These are phyloP conservation scores for Crocuta crocuta DNA, from an alignment of 2,113 vertebrate genomes.

Conservation along the genomic window DNA sequence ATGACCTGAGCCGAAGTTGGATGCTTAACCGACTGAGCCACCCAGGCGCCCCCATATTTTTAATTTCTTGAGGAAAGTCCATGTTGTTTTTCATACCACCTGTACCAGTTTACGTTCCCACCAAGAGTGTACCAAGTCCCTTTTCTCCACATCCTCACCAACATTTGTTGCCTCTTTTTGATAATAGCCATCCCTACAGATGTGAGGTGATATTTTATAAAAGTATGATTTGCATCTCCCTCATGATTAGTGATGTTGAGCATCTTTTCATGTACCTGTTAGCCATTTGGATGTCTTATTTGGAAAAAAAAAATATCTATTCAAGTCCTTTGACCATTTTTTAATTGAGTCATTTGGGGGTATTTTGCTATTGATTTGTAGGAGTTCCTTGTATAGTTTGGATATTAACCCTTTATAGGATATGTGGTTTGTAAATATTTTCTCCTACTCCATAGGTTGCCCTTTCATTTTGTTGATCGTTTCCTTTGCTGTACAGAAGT, in stretches of 20 bases:
- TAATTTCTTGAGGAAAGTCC: background rate
- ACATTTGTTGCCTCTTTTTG: background rate
- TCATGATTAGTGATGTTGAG: background rate
- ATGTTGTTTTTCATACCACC: background rate
- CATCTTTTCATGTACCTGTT: background rate
- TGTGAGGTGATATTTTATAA: background rate
- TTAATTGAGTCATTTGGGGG: too few relatives aligned
- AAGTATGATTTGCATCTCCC: background rate
- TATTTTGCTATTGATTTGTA: background rate
- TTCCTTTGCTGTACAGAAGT: background rate
- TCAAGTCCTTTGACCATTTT: background rate
- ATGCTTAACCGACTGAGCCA: too few relatives aligned
- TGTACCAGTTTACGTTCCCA: background rate
- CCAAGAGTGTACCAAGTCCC: background rate
- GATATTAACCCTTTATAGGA: background rate
- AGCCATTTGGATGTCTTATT: background rate
- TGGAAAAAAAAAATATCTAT: background rate
- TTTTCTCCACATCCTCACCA: background rate
- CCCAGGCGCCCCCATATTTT: background rate
- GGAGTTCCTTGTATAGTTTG: background rate
- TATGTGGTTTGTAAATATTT: background rate
- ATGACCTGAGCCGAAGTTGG: too few relatives aligned
- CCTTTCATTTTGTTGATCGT: background rate
- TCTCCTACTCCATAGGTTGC: background rate
- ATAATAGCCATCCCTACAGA: background rate